Conservation (phyloP, 1,140 invertebrate genomes). For the Branchinecta lindahli region DNA sequence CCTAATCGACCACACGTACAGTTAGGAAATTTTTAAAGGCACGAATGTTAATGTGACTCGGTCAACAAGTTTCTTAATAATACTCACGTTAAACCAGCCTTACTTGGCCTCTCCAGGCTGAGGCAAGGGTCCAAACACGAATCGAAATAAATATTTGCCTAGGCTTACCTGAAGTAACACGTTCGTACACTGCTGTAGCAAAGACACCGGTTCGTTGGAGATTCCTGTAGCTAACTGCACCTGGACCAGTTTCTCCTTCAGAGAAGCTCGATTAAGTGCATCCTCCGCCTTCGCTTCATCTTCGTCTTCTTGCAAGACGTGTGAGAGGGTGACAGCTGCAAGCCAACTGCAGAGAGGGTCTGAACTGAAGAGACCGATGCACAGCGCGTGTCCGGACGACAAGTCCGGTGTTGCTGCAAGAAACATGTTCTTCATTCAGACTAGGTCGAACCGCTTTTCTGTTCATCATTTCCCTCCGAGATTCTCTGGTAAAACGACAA, state of each 20-base stretch:
- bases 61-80: no score
- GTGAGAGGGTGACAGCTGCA: conserved; percentile 73
- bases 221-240: conserved; percentile 77
- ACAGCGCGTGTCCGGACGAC: conserved; percentile 72
- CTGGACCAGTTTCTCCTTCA: conserved; percentile 82
- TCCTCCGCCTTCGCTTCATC: background rate
- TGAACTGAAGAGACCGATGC: conserved; percentile 74
- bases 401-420: conserved; percentile 30
- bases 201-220: conserved; percentile 63
- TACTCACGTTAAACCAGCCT: no score
- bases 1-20: no score
- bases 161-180: no score
- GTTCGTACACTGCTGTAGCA: conserved; percentile 66
- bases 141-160: no score
- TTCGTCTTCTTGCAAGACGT: conserved; percentile 42
- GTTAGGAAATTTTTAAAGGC: no score
- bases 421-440: conserved; percentile 17
- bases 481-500: no score
- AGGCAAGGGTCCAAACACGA: no score
- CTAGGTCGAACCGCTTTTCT: no score
- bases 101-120: no score
- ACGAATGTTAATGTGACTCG: no score
- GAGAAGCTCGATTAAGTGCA: conserved; percentile 57
- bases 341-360: conserved; percentile 97
- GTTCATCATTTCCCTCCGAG: no score